phyloP scores from a whole-genome alignment of 2,888 invertebrate species.

The Entomobrya multifasciata region DNA sequence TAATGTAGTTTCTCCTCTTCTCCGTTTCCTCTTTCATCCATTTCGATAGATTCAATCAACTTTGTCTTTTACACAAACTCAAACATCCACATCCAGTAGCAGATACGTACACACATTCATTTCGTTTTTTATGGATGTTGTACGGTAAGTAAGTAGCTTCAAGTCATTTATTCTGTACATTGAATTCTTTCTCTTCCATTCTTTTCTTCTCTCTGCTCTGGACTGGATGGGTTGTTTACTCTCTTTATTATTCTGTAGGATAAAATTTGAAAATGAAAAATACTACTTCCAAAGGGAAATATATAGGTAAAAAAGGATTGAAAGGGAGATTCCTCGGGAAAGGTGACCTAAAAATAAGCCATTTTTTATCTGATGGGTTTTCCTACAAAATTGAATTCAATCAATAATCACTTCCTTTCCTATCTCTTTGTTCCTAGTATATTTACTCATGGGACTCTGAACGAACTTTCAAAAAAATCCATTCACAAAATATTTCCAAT shows the following conservation, averaged over 20 bases:
- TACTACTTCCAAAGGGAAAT: constrained; percentile 9
- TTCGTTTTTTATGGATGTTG: neutral
- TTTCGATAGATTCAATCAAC: constrained; percentile 68
- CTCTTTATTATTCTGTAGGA: constrained; percentile 15
- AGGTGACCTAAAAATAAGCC: too few relatives aligned
- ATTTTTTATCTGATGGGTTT: neutral
- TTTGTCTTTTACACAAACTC: constrained; percentile 55
- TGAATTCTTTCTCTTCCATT: neutral
- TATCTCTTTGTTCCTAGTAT: too few relatives aligned
- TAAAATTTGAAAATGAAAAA: constrained; percentile 51
- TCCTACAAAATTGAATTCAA: constrained; percentile 9
- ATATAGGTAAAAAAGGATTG: too few relatives aligned
- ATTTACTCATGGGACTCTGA: too few relatives aligned
- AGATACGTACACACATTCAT: neutral
- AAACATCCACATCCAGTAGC: too few relatives aligned
- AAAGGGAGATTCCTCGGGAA: too few relatives aligned
- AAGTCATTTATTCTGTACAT: constrained; percentile 2
- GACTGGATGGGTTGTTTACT: constrained; percentile 37
- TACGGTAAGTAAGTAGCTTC: constrained; percentile 18
- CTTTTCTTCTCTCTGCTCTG: constrained; percentile 12
- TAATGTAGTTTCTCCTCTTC: constrained; percentile 41
- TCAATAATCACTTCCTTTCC: neutral
- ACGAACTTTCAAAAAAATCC: too few relatives aligned
- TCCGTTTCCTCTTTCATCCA: constrained; percentile 42
- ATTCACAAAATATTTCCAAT: too few relatives aligned